A percentile compares a stretch with the other conserved stretches of the same genome.
These are phyloP conservation scores for Oxytorus armatus DNA, from an alignment of 2,888 invertebrate species.

Conservation along the genomic window DNA sequence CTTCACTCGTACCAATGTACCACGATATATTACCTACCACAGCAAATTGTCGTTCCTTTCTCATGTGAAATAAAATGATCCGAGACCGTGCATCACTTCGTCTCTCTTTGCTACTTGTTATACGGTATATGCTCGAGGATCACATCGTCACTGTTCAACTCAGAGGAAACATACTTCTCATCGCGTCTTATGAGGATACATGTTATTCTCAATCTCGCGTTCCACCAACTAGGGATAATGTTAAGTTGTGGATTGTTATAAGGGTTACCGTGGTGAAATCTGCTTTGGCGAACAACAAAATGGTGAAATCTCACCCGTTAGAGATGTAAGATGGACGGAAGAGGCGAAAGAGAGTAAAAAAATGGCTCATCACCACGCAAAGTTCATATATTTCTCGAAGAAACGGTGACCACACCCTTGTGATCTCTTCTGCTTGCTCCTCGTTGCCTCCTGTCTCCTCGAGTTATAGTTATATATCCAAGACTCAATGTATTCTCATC, in stretches of 20 bases:
- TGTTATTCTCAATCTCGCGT: neutral
- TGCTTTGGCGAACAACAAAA: neutral
- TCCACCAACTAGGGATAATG: neutral
- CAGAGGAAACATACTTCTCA: neutral
- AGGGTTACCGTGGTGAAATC: no score
- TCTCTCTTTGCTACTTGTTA: no score
- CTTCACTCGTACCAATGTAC: no score
- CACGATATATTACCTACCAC: no score
- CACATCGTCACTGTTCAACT: neutral
- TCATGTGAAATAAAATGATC: no score
- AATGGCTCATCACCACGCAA: neutral
- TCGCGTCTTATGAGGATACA: neutral
- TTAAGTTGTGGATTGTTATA: no score
- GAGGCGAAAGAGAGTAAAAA: neutral
- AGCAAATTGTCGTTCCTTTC: no score
- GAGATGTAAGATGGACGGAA: neutral
- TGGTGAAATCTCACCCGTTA: neutral
- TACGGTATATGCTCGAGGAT: no score
- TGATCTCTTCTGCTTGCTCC: neutral
- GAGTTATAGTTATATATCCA: neutral
- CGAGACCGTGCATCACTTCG: no score
- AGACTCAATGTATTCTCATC: neutral
- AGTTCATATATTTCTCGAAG: neutral
- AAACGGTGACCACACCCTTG: slow-evolving; percentile 2
- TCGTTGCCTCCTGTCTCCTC: neutral